Conservation (phyloP, 2,113 vertebrate genomes). For the Desmodus rotundus region DNA sequence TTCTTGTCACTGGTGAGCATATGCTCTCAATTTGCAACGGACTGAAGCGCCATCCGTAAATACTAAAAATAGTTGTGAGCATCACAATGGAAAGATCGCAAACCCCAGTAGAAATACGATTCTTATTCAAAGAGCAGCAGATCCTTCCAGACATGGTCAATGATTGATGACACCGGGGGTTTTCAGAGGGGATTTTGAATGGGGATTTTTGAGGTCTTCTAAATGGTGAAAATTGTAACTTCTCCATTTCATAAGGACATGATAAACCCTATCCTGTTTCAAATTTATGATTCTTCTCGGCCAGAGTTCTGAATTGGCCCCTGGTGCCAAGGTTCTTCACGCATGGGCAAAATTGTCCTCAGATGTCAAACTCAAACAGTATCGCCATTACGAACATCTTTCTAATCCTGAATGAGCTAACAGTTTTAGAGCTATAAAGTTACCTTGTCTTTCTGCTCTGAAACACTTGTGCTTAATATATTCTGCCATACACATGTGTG, state of each 20-base stretch:
- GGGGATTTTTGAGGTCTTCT: background rate
- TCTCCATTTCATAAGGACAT: background rate
- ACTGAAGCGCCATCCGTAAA: slow-evolving; percentile 76
- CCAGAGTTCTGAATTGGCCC: background rate
- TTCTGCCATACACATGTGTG: background rate
- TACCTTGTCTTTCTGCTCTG: background rate
- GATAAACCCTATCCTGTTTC: background rate
- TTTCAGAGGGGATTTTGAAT: background rate
- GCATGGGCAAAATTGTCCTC: background rate
- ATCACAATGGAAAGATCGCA: slow-evolving; percentile 73
- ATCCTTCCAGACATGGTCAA: slow-evolving; percentile 49
- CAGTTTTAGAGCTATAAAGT: background rate
- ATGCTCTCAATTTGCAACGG: slow-evolving; percentile 79
- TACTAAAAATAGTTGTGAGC: slow-evolving; percentile 81
- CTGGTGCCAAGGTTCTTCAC: background rate
- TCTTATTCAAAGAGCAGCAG: slow-evolving; percentile 59
- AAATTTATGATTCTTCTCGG: background rate
- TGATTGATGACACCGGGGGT: background rate
- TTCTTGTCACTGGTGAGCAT: slow-evolving; percentile 80
- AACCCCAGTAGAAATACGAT: slow-evolving; percentile 63
- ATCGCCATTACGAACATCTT: background rate
- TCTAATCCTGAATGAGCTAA: background rate
- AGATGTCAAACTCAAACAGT: background rate
- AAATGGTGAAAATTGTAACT: background rate
- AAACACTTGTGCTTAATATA: background rate